These are phyloP conservation scores for Pelecanus crispus DNA, from an alignment of 2,113 vertebrate genomes.

Conservation along the genomic window DNA sequence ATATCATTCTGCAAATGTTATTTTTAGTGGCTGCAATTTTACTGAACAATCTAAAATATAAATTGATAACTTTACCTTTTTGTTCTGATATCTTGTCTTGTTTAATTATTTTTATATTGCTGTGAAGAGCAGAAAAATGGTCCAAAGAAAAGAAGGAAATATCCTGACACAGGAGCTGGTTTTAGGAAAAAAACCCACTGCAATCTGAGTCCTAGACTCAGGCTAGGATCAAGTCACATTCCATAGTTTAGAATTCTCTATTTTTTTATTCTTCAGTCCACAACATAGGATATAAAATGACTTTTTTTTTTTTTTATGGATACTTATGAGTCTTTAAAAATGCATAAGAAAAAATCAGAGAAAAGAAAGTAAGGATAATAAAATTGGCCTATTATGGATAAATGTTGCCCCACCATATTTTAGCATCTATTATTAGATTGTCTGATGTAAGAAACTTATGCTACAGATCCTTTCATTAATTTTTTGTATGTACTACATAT, in stretches of 20 bases:
- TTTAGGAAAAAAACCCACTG: neutral
- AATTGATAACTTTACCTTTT: neutral
- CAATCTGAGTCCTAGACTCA: neutral
- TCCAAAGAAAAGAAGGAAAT: neutral
- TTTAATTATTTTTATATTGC: neutral
- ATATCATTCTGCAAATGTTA: neutral
- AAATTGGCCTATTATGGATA: neutral
- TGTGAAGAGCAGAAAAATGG: neutral
- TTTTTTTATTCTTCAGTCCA: neutral
- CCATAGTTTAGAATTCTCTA: neutral
- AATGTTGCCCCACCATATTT: neutral
- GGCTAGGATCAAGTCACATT: fast-evolving
- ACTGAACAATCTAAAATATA: neutral
- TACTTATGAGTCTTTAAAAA: neutral
- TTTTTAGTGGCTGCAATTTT: neutral
- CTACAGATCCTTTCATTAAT: neutral
- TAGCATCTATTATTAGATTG: neutral
- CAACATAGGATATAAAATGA: neutral
- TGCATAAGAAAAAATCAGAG: neutral
- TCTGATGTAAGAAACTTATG: neutral
- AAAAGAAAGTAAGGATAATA: neutral
- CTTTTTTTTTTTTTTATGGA: neutral
- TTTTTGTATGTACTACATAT: neutral
- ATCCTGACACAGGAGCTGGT: neutral
- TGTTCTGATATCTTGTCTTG: neutral